Evolutionary conservation across 35 echinoderm and acorn worm genomes (phyloP).

Genomic region (Nesometra sesokonis): DNA sequence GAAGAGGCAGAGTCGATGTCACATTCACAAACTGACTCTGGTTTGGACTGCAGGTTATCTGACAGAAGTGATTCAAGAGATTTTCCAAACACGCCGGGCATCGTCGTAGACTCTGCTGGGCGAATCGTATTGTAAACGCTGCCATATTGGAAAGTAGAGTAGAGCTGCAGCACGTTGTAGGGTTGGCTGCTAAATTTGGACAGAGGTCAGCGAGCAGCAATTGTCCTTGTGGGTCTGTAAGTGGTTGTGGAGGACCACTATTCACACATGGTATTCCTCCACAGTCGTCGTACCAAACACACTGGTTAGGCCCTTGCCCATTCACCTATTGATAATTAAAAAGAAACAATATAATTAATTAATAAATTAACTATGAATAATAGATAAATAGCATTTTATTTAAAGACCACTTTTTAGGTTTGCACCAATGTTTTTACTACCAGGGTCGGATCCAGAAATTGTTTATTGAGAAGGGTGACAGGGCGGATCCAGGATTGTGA

Average conservation of each 20-base stretch:
- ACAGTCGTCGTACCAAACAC: not conserved
- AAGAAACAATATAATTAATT: no score
- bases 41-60: slow-evolving; percentile 30
- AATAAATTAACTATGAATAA: no score
- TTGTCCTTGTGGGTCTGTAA: not conserved
- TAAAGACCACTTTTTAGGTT: no score
- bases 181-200: not conserved
- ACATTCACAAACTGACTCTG: slow-evolving; percentile 41
- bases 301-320: not conserved
- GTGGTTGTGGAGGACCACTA: not conserved
- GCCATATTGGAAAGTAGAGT: not conserved
- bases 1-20: not conserved
- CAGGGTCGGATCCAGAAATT: no score
- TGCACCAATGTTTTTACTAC: no score
- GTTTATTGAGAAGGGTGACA: no score
- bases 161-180: not conserved
- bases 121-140: not conserved
- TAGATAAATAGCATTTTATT: no score
- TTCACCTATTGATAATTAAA: no score
- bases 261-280: not conserved
- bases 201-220: not conserved
- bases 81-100: slow-evolving; percentile 54
- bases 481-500: no score
- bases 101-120: slow-evolving; percentile 20
- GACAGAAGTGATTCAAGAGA: slow-evolving; percentile 21